A percentile compares a stretch with the other conserved stretches of the same genome.
Conservation (phyloP, 1,140 invertebrate species). For the Camponotus pennsylvanicus region DNA sequence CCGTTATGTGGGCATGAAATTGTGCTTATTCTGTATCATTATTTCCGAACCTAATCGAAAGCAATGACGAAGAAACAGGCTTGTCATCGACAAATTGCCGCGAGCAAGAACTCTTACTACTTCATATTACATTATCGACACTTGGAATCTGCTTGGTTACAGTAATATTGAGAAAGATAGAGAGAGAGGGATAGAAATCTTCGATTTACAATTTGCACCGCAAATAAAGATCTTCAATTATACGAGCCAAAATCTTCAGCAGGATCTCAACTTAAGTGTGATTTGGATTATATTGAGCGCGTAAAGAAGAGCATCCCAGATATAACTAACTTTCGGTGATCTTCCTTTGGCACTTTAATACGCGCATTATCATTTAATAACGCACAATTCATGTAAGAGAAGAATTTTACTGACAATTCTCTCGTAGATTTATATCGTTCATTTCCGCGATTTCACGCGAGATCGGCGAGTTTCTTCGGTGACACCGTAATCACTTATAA, state of each 20-base stretch:
- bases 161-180: neutral
- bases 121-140: slow-evolving; percentile 8
- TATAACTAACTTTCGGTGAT: neutral
- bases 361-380: neutral
- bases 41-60: slow-evolving; percentile 13
- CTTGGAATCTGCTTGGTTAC: neutral
- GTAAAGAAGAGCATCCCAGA: neutral
- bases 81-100: neutral
- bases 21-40: neutral
- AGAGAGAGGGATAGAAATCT: neutral
- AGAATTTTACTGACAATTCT: neutral
- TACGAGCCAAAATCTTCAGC: neutral
- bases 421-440: neutral
- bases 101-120: neutral
- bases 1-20: neutral
- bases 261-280: neutral
- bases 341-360: neutral
- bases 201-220: slow-evolving; percentile 27
- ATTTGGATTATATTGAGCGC: neutral
- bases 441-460: neutral
- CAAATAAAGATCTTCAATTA: neutral
- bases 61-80: neutral
- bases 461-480: neutral
- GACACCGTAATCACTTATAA: slow-evolving; percentile 44
- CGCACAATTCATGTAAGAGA: neutral